Evolutionary conservation across 2,888 invertebrate genomes (phyloP).

Genomic region (Caenorhabditis afra): DNA sequence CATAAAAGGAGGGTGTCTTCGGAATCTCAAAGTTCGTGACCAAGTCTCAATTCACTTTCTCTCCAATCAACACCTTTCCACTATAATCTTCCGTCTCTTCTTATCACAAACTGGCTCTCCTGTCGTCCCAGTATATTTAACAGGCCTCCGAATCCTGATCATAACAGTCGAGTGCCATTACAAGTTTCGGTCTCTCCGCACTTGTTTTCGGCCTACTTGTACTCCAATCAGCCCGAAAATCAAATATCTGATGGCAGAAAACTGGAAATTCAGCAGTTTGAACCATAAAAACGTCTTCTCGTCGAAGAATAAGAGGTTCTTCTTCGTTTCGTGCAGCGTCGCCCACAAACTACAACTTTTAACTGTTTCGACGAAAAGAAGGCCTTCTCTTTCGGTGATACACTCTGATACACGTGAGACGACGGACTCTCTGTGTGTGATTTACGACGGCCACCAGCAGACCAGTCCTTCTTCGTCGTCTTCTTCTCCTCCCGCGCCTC

Average conservation of each 20-base stretch:
- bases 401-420: conserved; percentile 50
- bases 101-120: neutral
- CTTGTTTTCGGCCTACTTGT: conserved; percentile 33
- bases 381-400: conserved; percentile 12
- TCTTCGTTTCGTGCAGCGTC: conserved; percentile 6
- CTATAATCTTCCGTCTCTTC: conserved; percentile 10
- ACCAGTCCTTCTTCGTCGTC: conserved; percentile 33
- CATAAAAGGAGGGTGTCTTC: conserved; percentile 31
- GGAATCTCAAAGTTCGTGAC: conserved; percentile 18
- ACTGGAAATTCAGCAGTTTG: conserved; percentile 49
- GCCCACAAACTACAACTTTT: neutral
- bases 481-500: conserved; percentile 19
- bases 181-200: conserved; percentile 28
- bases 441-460: conserved; percentile 45
- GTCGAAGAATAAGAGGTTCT: conserved; percentile 8
- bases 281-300: conserved; percentile 35
- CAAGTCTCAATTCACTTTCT: conserved; percentile 5
- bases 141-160: conserved; percentile 19
- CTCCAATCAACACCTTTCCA: conserved; percentile 14
- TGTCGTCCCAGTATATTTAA: neutral
- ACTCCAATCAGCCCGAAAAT: conserved; percentile 45
- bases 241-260: conserved; percentile 46
- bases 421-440: conserved; percentile 29
- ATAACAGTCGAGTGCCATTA: conserved; percentile 20
- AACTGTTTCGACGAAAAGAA: conserved; percentile 49